These are phyloP conservation scores for Eulemur mongoz DNA, from an alignment of 2,797 vertebrate species.

Conservation along the genomic window DNA sequence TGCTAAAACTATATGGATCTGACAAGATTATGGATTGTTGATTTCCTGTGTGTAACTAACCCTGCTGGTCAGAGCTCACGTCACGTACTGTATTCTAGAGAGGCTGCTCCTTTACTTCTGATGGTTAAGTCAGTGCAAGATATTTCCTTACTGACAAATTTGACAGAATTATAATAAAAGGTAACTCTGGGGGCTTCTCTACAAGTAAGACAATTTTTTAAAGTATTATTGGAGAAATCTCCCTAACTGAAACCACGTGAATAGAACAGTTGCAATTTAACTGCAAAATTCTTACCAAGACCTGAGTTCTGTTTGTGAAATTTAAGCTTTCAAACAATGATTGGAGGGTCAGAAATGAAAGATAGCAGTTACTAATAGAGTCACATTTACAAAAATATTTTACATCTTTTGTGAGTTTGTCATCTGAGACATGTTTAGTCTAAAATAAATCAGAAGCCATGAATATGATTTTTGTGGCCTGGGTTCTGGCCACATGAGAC, in stretches of 20 bases:
- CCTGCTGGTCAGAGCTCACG: neutral
- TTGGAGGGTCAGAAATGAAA: neutral
- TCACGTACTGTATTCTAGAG: neutral
- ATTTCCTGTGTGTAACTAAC: neutral
- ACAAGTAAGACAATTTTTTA: neutral
- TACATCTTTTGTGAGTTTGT: slow-evolving; percentile 53
- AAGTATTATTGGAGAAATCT: neutral
- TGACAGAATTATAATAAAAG: neutral
- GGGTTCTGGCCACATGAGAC: slow-evolving; percentile 31
- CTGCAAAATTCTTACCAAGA: neutral
- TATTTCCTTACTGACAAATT: neutral
- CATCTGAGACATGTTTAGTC: slow-evolving; percentile 74
- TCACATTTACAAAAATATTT: slow-evolving; percentile 49
- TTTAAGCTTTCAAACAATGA: neutral
- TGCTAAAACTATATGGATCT: neutral
- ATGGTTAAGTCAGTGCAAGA: neutral
- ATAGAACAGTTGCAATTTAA: neutral
- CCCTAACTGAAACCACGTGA: neutral
- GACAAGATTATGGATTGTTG: neutral
- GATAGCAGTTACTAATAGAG: slow-evolving; percentile 10
- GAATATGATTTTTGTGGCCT: slow-evolving; percentile 47
- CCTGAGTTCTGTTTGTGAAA: slow-evolving; percentile 14
- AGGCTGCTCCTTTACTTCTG: neutral
- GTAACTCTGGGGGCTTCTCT: neutral
- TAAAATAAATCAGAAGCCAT: slow-evolving; percentile 54